Evolutionary conservation across 2,797 vertebrate genomes (phyloP).

Genomic region (Aldrovandia affinis): DNA sequence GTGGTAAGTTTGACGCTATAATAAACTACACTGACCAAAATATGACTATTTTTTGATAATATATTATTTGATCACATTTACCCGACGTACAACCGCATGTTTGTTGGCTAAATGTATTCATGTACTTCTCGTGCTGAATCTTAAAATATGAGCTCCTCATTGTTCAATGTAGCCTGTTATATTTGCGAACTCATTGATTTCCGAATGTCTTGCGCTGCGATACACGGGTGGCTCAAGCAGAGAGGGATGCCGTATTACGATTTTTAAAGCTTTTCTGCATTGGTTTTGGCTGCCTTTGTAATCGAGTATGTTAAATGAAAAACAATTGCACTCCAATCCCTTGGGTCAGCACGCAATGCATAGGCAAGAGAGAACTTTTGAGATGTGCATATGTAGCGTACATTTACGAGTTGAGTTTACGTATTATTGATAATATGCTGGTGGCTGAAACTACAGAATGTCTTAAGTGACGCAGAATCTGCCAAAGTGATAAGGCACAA

Average conservation of each 20-base stretch:
- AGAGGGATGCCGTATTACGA: not conserved
- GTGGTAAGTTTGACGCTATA: constrained; percentile 20
- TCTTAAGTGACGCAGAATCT: not conserved
- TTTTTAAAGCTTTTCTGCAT: not conserved
- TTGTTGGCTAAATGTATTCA: too few relatives aligned
- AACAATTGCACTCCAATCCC: not conserved
- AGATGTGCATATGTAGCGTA: not conserved
- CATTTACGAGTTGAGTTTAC: not conserved
- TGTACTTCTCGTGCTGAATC: not conserved
- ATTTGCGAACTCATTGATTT: not conserved
- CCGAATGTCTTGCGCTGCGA: not conserved
- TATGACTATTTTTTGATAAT: not conserved
- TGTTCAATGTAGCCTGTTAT: not conserved
- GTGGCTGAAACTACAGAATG: not conserved
- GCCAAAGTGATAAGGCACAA: too few relatives aligned
- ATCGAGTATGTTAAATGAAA: not conserved
- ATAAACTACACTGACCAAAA: too few relatives aligned
- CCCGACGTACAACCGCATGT: not conserved
- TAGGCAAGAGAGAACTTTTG: not conserved
- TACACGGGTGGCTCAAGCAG: not conserved
- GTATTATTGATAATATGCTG: not conserved
- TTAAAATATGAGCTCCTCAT: not conserved
- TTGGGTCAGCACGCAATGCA: not conserved
- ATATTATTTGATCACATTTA: not conserved
- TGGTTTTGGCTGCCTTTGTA: not conserved